A percentile compares a stretch with the other conserved stretches of the same genome.
Conservation (phyloP, 2,888 invertebrate genomes). For the Ptychoptera albimana region DNA sequence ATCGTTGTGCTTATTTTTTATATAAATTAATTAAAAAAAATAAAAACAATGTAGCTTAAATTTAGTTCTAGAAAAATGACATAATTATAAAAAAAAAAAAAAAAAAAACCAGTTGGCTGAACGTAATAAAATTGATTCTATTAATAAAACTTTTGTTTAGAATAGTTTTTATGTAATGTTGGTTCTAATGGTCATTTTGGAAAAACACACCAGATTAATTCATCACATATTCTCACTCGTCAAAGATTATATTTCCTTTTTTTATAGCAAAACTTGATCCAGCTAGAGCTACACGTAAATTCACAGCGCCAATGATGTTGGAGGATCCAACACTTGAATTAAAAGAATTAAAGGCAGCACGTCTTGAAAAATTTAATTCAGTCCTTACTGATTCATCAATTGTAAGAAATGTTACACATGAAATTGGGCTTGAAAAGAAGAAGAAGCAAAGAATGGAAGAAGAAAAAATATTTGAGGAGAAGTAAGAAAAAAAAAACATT, state of each 20-base stretch:
- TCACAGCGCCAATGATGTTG: slow-evolving; percentile 40
- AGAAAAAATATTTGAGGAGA: slow-evolving; percentile 33
- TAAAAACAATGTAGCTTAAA: too few species aligned
- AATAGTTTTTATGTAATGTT: too few species aligned
- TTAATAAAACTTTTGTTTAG: too few species aligned
- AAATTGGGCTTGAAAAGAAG: slow-evolving; percentile 31
- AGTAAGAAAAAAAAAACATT: slow-evolving; percentile 13
- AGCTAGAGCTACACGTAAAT: slow-evolving; percentile 51
- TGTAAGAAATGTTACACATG: slow-evolving; percentile 25
- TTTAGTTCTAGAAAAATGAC: too few species aligned
- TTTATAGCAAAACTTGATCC: slow-evolving; percentile 45
- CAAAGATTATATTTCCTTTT: not conserved
- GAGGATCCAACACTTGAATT: slow-evolving; percentile 42
- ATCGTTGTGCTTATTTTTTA: too few species aligned
- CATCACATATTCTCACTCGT: too few species aligned
- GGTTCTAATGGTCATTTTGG: too few species aligned
- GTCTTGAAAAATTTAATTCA: slow-evolving; percentile 42
- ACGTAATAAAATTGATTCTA: too few species aligned
- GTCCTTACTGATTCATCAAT: slow-evolving; percentile 27
- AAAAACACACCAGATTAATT: too few species aligned
- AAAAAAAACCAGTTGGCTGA: too few species aligned
- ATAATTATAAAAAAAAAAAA: too few species aligned
- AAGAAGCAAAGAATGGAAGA: slow-evolving; percentile 36
- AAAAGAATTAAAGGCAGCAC: slow-evolving; percentile 45
- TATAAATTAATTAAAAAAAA: too few species aligned